Conservation (phyloP, 2,797 vertebrate species). For the Sebastes baramenuke region DNA sequence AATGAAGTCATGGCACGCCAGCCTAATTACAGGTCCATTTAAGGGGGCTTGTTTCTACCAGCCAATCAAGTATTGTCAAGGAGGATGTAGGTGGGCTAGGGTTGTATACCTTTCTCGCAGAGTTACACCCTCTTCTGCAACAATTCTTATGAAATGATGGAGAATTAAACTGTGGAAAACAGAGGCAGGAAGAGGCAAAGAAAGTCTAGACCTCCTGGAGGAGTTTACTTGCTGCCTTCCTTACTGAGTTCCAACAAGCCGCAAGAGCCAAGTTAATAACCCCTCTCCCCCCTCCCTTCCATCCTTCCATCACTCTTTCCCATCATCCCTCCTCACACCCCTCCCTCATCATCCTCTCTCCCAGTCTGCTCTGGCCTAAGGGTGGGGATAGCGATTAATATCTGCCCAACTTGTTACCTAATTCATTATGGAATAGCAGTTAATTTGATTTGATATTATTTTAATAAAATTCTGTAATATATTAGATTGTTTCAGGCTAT, state of each 20-base stretch:
- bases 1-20: constrained; percentile 64
- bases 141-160: constrained; percentile 50
- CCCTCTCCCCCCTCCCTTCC: constrained; percentile 55
- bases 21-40: constrained; percentile 48
- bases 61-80: constrained; percentile 42
- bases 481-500: constrained; percentile 99
- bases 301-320: constrained; percentile 78
- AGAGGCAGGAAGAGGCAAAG: constrained; percentile 26
- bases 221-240: constrained; percentile 82
- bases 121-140: neutral
- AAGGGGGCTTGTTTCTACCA: constrained; percentile 34
- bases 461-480: constrained; percentile 99
- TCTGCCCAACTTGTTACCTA: constrained; percentile 99
- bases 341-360: constrained; percentile 79
- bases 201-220: constrained; percentile 76
- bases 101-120: neutral
- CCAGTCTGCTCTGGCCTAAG: constrained; percentile 77
- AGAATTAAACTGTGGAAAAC: constrained; percentile 67
- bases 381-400: constrained; percentile 98
- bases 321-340: constrained; percentile 74
- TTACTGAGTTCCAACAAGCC: constrained; percentile 86
- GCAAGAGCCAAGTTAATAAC: constrained; percentile 90
- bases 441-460: constrained; percentile 99
- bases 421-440: constrained; percentile 99
- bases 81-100: constrained; percentile 11